These are phyloP conservation scores for Camelus bactrianus DNA, from an alignment of 2,113 vertebrate genomes.

Conservation along the genomic window DNA sequence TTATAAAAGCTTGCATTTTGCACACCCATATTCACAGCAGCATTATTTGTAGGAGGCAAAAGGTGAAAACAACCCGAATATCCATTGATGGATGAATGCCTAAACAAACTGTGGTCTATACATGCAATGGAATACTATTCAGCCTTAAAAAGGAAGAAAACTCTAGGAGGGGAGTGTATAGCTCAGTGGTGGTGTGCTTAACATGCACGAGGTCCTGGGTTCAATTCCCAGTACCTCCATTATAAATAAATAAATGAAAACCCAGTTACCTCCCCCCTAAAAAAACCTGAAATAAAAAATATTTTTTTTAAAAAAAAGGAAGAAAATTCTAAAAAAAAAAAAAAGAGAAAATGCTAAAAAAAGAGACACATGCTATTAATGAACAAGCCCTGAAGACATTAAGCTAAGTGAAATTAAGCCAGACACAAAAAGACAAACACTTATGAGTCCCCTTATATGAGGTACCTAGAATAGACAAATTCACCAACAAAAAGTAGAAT, in stretches of 20 bases:
- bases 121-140: rapidly evolving
- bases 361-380: rapidly evolving
- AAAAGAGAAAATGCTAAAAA: neutral
- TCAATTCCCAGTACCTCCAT: too few relatives aligned
- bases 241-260: too few relatives aligned
- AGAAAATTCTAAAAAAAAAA: too few relatives aligned
- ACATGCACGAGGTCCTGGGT: too few relatives aligned
- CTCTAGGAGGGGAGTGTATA: too few relatives aligned
- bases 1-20: neutral
- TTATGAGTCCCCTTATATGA: neutral
- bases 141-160: neutral
- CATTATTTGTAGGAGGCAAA: neutral
- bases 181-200: too few relatives aligned
- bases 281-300: too few relatives aligned
- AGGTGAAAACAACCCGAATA: neutral
- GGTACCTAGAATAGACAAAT: neutral
- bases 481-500: rapidly evolving
- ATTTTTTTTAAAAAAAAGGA: too few relatives aligned
- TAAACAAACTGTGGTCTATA: neutral
- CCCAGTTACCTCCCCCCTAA: too few relatives aligned
- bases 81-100: rapidly evolving
- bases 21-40: neutral
- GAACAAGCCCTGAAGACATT: neutral
- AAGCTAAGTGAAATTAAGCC: neutral
- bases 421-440: neutral